Percentiles rank a stretch among this genome's conserved stretches.
Evolutionary conservation across 1,140 invertebrate species (phyloP).

Genomic region (Apis cerana): DNA sequence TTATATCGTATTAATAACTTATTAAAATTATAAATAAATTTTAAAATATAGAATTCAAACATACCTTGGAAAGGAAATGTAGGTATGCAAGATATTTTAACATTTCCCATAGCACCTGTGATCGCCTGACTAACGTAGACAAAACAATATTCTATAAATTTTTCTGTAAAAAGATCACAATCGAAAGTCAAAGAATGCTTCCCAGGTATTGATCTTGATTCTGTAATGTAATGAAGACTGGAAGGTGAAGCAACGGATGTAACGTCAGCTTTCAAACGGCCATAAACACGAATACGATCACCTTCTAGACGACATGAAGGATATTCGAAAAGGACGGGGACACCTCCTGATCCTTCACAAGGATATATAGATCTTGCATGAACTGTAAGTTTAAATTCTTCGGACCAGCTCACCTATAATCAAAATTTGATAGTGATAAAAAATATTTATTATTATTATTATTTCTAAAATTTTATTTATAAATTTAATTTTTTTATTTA

Average conservation of each 20-base stretch:
- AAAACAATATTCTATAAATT: conserved; percentile 92
- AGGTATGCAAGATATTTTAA: conserved; percentile 90
- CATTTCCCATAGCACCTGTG: conserved; percentile 90
- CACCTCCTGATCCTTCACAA: conserved; percentile 86
- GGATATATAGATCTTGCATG: conserved; percentile 90
- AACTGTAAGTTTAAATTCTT: conserved; percentile 91
- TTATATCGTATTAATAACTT: too few relatives aligned
- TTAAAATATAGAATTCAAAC: neutral
- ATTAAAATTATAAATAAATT: neutral
- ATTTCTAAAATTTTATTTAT: neutral
- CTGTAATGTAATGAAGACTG: conserved; percentile 76
- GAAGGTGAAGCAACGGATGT: conserved; percentile 83
- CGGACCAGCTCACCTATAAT: conserved; percentile 88
- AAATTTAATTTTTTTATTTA: neutral
- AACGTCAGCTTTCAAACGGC: conserved; percentile 85
- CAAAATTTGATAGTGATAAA: neutral
- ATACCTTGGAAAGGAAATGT: conserved; percentile 89
- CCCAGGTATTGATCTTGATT: conserved; percentile 83
- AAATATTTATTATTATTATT: neutral
- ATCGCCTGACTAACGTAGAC: conserved; percentile 91
- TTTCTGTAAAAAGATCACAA: conserved; percentile 91
- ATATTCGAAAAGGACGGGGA: conserved; percentile 90
- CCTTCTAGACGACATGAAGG: conserved; percentile 89
- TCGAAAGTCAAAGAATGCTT: conserved; percentile 89
- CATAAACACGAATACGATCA: conserved; percentile 89